Evolutionary conservation across 2,797 vertebrate genomes (phyloP).

Genomic region (Gobio occitaniae): DNA sequence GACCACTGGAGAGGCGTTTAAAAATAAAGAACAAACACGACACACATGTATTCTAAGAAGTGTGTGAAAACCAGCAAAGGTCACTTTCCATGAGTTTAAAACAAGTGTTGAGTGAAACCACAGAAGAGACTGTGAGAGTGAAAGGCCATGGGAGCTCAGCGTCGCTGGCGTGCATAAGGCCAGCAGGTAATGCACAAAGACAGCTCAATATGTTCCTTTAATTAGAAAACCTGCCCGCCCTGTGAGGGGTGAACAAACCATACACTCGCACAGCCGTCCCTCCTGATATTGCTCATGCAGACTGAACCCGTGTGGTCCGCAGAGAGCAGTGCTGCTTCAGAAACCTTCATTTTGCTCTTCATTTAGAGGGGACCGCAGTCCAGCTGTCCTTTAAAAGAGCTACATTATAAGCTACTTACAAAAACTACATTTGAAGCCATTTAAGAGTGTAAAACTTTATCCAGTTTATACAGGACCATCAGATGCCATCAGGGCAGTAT

Average conservation of each 20-base stretch:
- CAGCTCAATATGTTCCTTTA: conserved; percentile 50
- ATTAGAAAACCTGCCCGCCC: conserved; percentile 42
- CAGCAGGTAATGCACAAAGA: conserved; percentile 43
- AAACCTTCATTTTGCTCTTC: not conserved
- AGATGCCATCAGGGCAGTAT: not conserved
- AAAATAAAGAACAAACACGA: not conserved
- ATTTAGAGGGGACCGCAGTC: not conserved
- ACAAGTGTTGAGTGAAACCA: not conserved
- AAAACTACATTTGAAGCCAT: not conserved
- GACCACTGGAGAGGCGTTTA: not conserved
- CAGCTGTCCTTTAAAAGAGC: not conserved
- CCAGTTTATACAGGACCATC: not conserved
- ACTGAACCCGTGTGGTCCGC: not conserved
- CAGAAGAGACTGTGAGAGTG: not conserved
- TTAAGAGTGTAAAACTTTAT: not conserved
- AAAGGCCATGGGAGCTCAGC: not conserved
- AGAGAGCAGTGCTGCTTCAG: conserved; percentile 18
- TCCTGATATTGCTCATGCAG: not conserved
- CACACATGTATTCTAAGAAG: not conserved
- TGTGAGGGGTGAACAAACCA: conserved; percentile 29
- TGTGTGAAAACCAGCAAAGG: not conserved
- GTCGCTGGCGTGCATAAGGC: not conserved
- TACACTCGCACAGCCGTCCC: not conserved
- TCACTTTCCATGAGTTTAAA: not conserved
- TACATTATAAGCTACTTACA: not conserved